A percentile compares a stretch with the other conserved stretches of the same genome.
Evolutionary conservation across 2,797 vertebrate species (phyloP).

Genomic region (Aotus griseimembra): DNA sequence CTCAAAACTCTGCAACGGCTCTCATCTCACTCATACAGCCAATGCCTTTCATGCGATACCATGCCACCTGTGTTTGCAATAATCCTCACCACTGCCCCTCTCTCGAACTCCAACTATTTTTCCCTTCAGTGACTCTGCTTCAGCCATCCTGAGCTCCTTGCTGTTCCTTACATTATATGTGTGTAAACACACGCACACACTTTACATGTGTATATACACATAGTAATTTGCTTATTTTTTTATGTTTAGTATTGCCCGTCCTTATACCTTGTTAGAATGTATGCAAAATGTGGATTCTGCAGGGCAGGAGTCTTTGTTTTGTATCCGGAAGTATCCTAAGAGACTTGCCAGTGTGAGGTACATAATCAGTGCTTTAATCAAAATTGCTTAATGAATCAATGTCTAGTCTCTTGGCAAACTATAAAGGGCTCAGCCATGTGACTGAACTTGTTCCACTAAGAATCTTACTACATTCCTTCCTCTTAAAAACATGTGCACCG

Average conservation of each 20-base stretch:
- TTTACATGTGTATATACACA: neutral
- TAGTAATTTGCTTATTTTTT: neutral
- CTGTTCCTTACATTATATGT: neutral
- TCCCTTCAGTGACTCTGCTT: neutral
- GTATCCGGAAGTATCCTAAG: neutral
- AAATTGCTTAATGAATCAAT: constrained; percentile 44
- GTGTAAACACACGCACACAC: neutral
- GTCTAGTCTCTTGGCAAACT: constrained; percentile 37
- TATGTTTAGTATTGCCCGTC: neutral
- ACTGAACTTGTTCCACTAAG: neutral
- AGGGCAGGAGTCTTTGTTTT: neutral
- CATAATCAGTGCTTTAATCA: neutral
- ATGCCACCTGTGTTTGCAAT: neutral
- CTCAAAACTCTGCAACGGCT: neutral
- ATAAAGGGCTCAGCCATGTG: neutral
- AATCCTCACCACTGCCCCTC: neutral
- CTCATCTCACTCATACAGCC: neutral
- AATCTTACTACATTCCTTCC: constrained; percentile 42
- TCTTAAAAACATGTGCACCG: constrained; percentile 1
- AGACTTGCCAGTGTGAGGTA: neutral
- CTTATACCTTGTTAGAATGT: neutral
- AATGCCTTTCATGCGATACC: neutral
- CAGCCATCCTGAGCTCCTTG: neutral
- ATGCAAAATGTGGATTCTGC: neutral
- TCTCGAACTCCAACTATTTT: neutral